These are phyloP conservation scores for Phrynosoma blainvillii DNA, from an alignment of 2,113 vertebrate genomes.

Conservation along the genomic window DNA sequence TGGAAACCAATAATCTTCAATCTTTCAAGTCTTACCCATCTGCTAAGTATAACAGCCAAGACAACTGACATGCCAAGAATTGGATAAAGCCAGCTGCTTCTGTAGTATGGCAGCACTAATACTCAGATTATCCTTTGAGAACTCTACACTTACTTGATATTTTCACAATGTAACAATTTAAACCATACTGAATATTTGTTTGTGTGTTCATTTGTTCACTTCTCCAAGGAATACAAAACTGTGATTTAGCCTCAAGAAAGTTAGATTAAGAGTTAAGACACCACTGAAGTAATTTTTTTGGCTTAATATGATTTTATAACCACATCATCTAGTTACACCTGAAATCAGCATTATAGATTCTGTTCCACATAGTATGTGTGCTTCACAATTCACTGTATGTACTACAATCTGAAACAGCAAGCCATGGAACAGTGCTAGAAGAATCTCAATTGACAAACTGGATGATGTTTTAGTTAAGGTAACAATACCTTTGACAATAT, in stretches of 20 bases:
- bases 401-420: not conserved
- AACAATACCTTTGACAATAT: not conserved
- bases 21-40: constrained; percentile 75
- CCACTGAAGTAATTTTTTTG: not conserved
- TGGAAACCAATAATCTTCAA: constrained; percentile 71
- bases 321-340: not conserved
- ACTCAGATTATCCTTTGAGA: constrained; percentile 66
- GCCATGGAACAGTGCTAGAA: not conserved
- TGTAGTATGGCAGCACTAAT: constrained; percentile 53
- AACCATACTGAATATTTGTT: not conserved
- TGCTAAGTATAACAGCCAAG: constrained; percentile 75
- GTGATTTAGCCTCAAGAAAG: not conserved
- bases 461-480: not conserved
- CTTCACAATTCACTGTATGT: not conserved
- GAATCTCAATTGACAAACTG: not conserved
- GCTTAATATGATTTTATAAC: not conserved
- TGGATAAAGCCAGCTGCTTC: constrained; percentile 69
- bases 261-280: not conserved
- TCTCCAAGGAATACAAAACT: not conserved
- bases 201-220: not conserved
- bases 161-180: not conserved
- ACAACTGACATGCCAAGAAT: constrained; percentile 75
- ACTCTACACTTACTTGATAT: constrained; percentile 26
- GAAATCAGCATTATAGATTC: not conserved
- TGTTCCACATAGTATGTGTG: not conserved